Conservation (phyloP, 2,113 vertebrate species). For the Suricata suricatta region DNA sequence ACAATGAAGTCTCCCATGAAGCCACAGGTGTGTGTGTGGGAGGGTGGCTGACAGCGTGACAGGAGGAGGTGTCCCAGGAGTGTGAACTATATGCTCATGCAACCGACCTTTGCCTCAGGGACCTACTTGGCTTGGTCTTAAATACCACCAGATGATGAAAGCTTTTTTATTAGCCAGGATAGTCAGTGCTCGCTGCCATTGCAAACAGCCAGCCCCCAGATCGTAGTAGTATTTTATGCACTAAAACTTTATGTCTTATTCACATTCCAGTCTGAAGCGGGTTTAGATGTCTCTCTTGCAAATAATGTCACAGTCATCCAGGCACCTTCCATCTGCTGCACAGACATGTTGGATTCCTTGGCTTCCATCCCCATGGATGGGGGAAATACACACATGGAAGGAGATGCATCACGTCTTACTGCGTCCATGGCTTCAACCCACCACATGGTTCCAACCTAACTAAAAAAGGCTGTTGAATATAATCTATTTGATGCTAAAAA, state of each 20-base stretch:
- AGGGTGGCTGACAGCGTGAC: not conserved
- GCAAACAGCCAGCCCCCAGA: not conserved
- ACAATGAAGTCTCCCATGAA: not conserved
- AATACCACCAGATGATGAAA: not conserved
- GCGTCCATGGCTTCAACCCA: not conserved
- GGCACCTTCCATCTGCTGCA: not conserved
- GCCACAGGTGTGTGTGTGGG: not conserved
- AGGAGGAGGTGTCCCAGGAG: not conserved
- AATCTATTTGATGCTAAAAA: not conserved
- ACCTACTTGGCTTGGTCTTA: not conserved
- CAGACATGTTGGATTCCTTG: not conserved
- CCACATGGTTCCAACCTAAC: not conserved
- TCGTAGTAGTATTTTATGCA: not conserved
- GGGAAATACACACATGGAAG: not conserved
- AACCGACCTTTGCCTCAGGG: not conserved
- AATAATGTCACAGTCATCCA: not conserved
- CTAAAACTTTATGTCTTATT: not conserved
- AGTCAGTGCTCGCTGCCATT: not conserved
- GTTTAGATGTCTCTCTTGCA: not conserved
- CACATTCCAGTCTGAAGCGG: not conserved
- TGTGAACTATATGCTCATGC: not conserved
- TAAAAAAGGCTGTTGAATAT: not conserved
- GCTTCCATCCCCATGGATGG: not conserved
- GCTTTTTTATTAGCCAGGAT: not conserved
- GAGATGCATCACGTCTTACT: not conserved